Evolutionary conservation across 1,140 invertebrate species (phyloP).

Genomic region (Heliothis virescens): DNA sequence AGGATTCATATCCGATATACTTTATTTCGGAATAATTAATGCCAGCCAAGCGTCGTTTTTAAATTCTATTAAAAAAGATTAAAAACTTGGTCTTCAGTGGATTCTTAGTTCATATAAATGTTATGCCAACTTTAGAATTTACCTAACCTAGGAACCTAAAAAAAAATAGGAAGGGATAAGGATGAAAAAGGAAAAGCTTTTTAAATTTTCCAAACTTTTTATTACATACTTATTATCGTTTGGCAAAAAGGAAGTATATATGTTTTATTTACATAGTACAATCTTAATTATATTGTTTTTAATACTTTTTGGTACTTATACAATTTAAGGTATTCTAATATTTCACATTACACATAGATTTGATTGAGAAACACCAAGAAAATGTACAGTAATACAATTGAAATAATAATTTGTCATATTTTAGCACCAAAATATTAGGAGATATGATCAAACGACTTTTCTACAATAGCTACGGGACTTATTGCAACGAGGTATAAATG

Average conservation of each 20-base stretch:
- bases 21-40: too few species aligned
- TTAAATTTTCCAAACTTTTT: slow-evolving; percentile 66
- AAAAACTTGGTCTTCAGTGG: too few species aligned
- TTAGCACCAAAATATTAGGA: slow-evolving; percentile 64
- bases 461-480: background rate
- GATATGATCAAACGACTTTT: slow-evolving; percentile 51
- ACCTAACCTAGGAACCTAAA: too few species aligned
- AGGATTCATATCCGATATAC: too few species aligned
- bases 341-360: slow-evolving; percentile 63
- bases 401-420: slow-evolving; percentile 49
- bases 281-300: slow-evolving; percentile 63
- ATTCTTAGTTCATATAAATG: too few species aligned
- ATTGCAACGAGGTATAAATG: background rate
- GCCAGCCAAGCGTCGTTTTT: too few species aligned
- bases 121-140: too few species aligned
- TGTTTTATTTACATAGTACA: slow-evolving; percentile 54
- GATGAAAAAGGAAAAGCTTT: slow-evolving; percentile 45
- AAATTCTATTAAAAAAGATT: too few species aligned
- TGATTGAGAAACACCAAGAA: slow-evolving; percentile 45
- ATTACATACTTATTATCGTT: slow-evolving; percentile 70
- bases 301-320: slow-evolving; percentile 83
- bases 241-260: slow-evolving; percentile 74
- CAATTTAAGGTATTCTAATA: slow-evolving; percentile 59
- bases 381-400: slow-evolving; percentile 44
- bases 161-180: too few species aligned